Percentiles rank a stretch among this genome's conserved stretches.
These are phyloP conservation scores for Tenthredo distinguenda DNA, from an alignment of 2,888 invertebrate species.

Conservation along the genomic window DNA sequence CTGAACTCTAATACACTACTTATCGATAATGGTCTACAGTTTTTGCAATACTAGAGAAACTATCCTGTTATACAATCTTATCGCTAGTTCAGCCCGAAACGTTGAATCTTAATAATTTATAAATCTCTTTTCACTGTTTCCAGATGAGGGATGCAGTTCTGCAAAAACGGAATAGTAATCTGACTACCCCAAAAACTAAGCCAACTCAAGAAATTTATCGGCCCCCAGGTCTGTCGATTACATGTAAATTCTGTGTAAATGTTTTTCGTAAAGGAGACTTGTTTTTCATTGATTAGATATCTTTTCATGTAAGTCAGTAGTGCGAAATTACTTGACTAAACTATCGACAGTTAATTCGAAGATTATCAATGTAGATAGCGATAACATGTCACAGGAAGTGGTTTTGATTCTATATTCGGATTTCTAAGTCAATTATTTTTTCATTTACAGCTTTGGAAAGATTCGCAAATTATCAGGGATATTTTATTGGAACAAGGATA, in stretches of 20 bases:
- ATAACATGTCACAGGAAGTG: not conserved
- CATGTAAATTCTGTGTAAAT: constrained; percentile 28
- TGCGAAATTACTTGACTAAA: not conserved
- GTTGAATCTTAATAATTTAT: not conserved
- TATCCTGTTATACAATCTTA: not conserved
- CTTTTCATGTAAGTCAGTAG: not conserved
- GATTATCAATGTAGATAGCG: not conserved
- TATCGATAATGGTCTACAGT: not conserved
- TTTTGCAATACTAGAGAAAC: not conserved
- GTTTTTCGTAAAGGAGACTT: constrained; percentile 44
- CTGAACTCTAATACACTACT: not conserved
- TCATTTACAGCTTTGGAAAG: not conserved
- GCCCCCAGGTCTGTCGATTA: constrained; percentile 87
- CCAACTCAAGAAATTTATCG: constrained; percentile 94
- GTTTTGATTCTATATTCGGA: not conserved
- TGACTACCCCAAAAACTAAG: constrained; percentile 85
- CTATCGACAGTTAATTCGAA: not conserved
- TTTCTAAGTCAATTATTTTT: not conserved
- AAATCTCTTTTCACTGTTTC: constrained; percentile 55
- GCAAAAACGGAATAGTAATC: constrained; percentile 87
- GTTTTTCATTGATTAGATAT: not conserved
- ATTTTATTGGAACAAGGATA: not conserved
- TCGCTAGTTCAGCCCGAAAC: not conserved
- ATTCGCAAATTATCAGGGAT: not conserved
- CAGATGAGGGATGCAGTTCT: constrained; percentile 82